These are phyloP conservation scores for Cataglyphis rosenhaueri DNA, from an alignment of 2,888 invertebrate genomes.

Conservation along the genomic window DNA sequence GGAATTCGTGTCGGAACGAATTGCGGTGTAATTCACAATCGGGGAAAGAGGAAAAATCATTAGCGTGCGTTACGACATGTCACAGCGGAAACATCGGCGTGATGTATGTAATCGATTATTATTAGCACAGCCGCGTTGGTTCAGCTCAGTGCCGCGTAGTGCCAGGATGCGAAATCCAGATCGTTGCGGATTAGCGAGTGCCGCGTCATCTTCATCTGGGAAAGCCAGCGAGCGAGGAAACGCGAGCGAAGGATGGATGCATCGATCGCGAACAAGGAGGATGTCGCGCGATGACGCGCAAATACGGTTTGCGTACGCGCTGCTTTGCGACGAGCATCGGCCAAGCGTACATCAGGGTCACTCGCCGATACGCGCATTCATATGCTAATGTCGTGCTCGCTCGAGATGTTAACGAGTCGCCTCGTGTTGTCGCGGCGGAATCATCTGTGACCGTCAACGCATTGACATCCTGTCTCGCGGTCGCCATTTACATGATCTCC, in stretches of 20 bases:
- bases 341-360: slow-evolving; percentile 67
- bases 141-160: slow-evolving; percentile 59
- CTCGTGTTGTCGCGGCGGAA: slow-evolving; percentile 43
- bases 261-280: slow-evolving; percentile 63
- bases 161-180: slow-evolving; percentile 67
- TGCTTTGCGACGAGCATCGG: slow-evolving; percentile 50
- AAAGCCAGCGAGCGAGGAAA: slow-evolving; percentile 78
- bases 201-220: slow-evolving; percentile 75
- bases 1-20: slow-evolving; percentile 27
- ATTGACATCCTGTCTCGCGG: background rate
- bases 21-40: slow-evolving; percentile 6
- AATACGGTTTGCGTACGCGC: slow-evolving; percentile 47
- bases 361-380: slow-evolving; percentile 50
- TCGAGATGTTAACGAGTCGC: slow-evolving; percentile 62
- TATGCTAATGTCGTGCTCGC: slow-evolving; percentile 62
- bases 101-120: slow-evolving; percentile 57
- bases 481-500: background rate
- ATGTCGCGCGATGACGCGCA: slow-evolving; percentile 66
- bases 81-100: slow-evolving; percentile 41
- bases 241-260: slow-evolving; percentile 56
- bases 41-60: slow-evolving; percentile 44
- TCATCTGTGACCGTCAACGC: slow-evolving; percentile 33
- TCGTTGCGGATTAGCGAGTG: slow-evolving; percentile 54
- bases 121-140: slow-evolving; percentile 42
- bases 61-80: slow-evolving; percentile 37